These are phyloP conservation scores for Willisornis vidua DNA, from an alignment of 2,113 vertebrate species.

Conservation along the genomic window DNA sequence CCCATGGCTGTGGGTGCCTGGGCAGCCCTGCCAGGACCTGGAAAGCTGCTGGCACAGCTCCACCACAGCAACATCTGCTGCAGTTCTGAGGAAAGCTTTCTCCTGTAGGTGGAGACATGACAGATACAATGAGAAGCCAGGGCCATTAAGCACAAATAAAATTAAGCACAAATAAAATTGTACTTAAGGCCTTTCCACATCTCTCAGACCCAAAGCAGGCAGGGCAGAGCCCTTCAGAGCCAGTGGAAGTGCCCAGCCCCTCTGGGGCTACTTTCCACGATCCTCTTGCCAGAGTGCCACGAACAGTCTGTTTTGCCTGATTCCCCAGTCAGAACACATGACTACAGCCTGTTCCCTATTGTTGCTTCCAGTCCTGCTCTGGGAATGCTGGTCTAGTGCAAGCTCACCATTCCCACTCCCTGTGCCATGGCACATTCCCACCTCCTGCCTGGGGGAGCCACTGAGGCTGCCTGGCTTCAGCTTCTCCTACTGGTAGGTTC, in stretches of 20 bases:
- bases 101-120: neutral
- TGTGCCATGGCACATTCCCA: neutral
- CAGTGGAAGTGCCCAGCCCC: accelerated
- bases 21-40: neutral
- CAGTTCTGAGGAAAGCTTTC: neutral
- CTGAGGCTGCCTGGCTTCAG: neutral
- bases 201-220: neutral
- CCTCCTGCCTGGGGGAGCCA: neutral
- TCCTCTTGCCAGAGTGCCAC: neutral
- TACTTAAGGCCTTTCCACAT: neutral
- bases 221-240: neutral
- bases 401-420: neutral
- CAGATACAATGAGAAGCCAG: neutral
- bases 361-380: neutral
- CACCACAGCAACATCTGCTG: neutral
- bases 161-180: neutral
- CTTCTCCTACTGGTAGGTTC: neutral
- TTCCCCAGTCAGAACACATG: neutral
- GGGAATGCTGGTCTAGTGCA: neutral
- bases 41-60: neutral
- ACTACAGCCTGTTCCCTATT: neutral
- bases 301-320: neutral
- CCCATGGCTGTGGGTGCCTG: neutral
- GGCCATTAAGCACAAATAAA: neutral
- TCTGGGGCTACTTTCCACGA: neutral